phyloP scores from a whole-genome alignment of 2,113 vertebrate species.

The Mixornis gularis region DNA sequence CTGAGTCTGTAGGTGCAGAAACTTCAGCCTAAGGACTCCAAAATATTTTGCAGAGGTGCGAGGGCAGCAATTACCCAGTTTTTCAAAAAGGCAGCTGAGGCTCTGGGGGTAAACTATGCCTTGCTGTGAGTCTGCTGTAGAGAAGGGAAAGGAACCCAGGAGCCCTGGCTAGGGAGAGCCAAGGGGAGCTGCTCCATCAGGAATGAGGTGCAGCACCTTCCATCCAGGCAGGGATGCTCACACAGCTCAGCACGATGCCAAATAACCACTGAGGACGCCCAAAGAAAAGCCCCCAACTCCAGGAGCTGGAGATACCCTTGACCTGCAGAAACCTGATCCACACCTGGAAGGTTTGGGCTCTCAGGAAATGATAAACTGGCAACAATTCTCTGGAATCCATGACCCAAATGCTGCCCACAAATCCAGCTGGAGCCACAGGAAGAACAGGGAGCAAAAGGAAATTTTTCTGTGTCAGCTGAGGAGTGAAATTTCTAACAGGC shows the following conservation, averaged over 20 bases:
- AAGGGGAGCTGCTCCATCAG: neutral
- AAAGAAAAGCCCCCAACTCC: neutral
- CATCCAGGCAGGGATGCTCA: neutral
- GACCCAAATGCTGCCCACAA: neutral
- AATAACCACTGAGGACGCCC: neutral
- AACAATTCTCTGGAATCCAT: neutral
- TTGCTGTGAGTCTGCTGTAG: neutral
- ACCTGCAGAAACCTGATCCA: neutral
- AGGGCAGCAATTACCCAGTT: neutral
- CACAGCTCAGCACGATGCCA: neutral
- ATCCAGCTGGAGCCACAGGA: neutral
- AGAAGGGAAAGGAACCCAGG: neutral
- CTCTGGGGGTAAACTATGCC: neutral
- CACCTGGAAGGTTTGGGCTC: neutral
- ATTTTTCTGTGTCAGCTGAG: neutral
- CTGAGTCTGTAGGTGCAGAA: rapidly evolving
- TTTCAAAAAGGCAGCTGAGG: neutral
- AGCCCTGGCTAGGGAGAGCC: neutral
- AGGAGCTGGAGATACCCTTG: neutral
- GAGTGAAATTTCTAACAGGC: neutral
- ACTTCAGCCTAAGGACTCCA: neutral
- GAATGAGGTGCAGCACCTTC: neutral
- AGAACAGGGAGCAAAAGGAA: neutral
- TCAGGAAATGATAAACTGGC: neutral
- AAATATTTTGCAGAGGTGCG: neutral